Conservation (phyloP, 37 sponge, comb jelly and placozoan genomes). For the Diacarnus erythraeanus region DNA sequence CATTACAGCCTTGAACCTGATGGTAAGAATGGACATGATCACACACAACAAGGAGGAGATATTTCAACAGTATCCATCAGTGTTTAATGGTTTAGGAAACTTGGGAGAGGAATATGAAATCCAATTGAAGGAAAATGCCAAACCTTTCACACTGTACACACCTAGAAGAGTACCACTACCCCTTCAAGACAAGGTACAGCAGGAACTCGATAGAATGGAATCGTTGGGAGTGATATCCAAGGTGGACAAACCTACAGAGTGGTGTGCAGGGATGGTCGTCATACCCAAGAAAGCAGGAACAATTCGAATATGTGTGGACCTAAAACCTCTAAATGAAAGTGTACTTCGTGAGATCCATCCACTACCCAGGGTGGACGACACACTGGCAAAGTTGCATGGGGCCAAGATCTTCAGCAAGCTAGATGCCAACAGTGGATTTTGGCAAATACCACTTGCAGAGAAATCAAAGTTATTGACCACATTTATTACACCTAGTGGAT, state of each 20-base stretch:
- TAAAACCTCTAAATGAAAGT: conserved; percentile 20
- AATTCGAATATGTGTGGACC: conserved; percentile 55
- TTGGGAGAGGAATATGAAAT: background rate
- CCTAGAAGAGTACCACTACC: conserved; percentile 43
- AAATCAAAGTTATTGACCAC: too few species aligned
- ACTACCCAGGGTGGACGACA: too few species aligned
- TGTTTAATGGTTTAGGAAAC: background rate
- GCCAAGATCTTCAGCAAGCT: too few species aligned
- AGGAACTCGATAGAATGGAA: conserved; percentile 9
- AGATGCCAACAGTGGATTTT: too few species aligned
- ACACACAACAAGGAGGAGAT: background rate
- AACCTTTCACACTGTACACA: conserved; percentile 34
- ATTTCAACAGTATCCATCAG: background rate
- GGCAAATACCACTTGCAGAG: too few species aligned
- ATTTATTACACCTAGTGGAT: too few species aligned
- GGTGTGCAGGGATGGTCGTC: conserved; percentile 66
- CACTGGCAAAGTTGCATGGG: too few species aligned
- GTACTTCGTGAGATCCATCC: too few species aligned
- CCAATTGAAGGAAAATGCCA: conserved; percentile 7
- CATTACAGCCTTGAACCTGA: background rate
- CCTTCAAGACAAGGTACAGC: conserved; percentile 22
- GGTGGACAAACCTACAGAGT: conserved; percentile 45
- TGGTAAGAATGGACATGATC: background rate
- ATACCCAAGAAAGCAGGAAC: conserved; percentile 21
- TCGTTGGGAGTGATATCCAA: conserved; percentile 43